Evolutionary conservation across 2,888 invertebrate genomes (phyloP), one percentile per base, ranked within the genome.

Genomic region (Troglohyphantes excavatus): DNA sequence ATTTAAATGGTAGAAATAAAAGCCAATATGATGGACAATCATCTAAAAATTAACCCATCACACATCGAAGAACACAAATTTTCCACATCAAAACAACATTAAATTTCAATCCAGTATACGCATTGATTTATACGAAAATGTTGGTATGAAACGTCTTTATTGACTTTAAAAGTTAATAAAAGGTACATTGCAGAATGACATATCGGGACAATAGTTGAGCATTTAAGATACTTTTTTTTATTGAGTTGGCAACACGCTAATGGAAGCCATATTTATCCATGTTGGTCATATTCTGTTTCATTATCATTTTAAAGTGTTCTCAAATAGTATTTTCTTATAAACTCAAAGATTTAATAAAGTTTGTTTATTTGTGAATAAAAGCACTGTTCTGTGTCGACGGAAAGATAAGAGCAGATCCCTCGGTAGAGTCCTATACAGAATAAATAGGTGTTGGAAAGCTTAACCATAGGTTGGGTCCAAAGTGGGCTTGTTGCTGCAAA

Each of bases 401-500:
- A 84, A 90, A 73, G 70, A 79, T 82, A 9, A 82, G 72, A 63
- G 89, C 84, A 79, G 81, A 73, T 90, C 90, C 79, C 85, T 81
- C 72, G 76, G 84, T 72, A 65, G 73, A 85, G 90, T 90, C 72
- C 90, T 90, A 90, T 90, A 90, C 90, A 90, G 84, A 90, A 90
- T 85, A 83, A 90, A 90, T 84, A 59, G 59, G 19, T 39, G 79
- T 46, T 90, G 87, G 83, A 82, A 78, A 43, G 83, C 78, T 90
- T 87, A 90, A 84, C 87, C 87, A 46, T 72, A 90, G 27, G 90
- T 90, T 87, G 90, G 90, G 90, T 90, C 90, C 87, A 90, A 83
- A 67, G 76, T 90, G 75, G 91, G 91, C 91, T 91, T 91, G 91
- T 91, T 91, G 73, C 91, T 91, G 72, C 11, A 88, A 79, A 75